phyloP scores from a whole-genome alignment of 2,113 vertebrate species.

The Psophia crepitans region DNA sequence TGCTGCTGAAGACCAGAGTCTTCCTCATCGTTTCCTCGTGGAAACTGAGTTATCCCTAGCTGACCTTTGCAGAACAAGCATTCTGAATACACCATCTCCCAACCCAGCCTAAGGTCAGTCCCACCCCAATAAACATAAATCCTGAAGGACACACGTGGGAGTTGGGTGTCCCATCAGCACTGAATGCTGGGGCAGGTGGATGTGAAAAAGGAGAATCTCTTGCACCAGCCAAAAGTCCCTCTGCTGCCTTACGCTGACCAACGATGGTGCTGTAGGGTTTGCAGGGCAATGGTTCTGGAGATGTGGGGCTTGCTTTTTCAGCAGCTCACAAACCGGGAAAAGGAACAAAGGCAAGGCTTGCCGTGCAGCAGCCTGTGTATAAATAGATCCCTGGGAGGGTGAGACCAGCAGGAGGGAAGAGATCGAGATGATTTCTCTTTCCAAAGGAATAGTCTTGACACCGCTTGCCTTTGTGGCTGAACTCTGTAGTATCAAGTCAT shows the following conservation, averaged over 20 bases:
- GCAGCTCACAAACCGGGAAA: neutral
- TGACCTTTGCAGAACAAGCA: neutral
- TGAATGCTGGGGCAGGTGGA: neutral
- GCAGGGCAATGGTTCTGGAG: neutral
- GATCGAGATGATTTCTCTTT: neutral
- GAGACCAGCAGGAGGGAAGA: constrained; percentile 7
- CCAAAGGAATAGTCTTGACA: neutral
- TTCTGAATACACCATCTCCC: neutral
- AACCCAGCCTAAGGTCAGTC: neutral
- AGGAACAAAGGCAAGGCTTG: constrained; percentile 1
- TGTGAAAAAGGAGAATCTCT: neutral
- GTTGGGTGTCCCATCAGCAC: neutral
- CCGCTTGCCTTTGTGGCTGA: neutral
- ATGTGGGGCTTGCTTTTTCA: neutral
- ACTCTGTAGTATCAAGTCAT: neutral
- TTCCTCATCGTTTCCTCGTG: neutral
- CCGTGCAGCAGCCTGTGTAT: neutral
- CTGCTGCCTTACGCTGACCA: neutral
- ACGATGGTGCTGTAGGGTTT: neutral
- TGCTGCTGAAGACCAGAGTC: neutral
- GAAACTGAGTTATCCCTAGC: neutral
- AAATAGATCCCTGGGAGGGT: constrained; percentile 20
- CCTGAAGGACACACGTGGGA: neutral
- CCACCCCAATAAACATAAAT: neutral
- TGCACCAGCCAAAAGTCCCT: neutral